Percentiles rank a stretch among this genome's conserved stretches.
Evolutionary conservation across 2,113 vertebrate species (phyloP).

Genomic region (Hippocampus comes): DNA sequence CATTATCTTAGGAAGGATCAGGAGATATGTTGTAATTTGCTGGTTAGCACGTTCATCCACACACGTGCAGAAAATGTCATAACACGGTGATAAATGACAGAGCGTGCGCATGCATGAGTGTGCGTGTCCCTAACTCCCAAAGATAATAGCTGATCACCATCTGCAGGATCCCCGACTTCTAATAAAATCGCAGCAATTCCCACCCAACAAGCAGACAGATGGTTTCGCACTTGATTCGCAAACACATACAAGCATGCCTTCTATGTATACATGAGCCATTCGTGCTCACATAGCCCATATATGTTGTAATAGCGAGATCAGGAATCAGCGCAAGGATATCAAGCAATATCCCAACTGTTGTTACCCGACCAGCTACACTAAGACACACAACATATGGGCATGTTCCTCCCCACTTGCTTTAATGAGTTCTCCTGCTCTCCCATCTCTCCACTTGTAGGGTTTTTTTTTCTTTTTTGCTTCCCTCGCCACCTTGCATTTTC

Average conservation of each 20-base stretch:
- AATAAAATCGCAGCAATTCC: slow-evolving; percentile 63
- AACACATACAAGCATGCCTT: slow-evolving; percentile 15
- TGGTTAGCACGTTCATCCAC: slow-evolving; percentile 8
- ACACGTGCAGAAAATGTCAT: slow-evolving; percentile 24
- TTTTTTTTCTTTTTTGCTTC: not conserved
- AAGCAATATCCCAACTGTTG: slow-evolving; percentile 5
- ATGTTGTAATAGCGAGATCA: slow-evolving; percentile 11
- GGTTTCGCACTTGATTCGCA: slow-evolving; percentile 58
- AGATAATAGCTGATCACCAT: slow-evolving; percentile 62
- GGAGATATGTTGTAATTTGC: not conserved
- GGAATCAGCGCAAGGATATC: not conserved
- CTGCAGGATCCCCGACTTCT: slow-evolving; percentile 58
- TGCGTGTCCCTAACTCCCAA: slow-evolving; percentile 32
- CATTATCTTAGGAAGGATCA: not conserved
- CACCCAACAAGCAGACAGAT: slow-evolving; percentile 66
- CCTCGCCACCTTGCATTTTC: not conserved
- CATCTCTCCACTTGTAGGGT: not conserved
- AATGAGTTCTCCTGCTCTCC: not conserved
- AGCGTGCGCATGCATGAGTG: slow-evolving; percentile 13
- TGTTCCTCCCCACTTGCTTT: not conserved
- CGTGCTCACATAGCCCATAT: slow-evolving; percentile 1
- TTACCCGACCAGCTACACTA: not conserved
- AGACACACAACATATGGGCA: slow-evolving; percentile 3
- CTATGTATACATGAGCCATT: not conserved
- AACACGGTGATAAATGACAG: slow-evolving; percentile 45